Conservation (phyloP, 2,113 vertebrate species). For the Carollia perspicillata region DNA sequence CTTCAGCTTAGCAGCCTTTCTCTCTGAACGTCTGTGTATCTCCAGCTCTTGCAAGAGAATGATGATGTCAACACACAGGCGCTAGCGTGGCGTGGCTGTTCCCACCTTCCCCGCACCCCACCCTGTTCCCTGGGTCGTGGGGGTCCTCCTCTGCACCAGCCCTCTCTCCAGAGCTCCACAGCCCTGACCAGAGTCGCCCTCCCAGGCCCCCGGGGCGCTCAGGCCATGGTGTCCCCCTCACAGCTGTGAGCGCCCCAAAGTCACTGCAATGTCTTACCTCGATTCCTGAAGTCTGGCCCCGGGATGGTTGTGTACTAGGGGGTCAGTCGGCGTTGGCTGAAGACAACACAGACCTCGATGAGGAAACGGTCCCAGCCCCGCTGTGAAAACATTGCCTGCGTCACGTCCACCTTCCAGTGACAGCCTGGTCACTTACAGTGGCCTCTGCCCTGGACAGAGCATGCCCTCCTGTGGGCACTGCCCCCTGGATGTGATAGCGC, state of each 20-base stretch:
- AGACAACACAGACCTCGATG: neutral
- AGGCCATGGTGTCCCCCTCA: neutral
- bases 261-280: neutral
- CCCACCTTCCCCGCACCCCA: accelerated
- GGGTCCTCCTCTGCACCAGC: neutral
- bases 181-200: accelerated
- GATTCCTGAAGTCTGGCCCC: neutral
- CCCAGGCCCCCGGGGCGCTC: accelerated
- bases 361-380: neutral
- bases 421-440: neutral
- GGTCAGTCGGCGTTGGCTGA: too few relatives aligned
- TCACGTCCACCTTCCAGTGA: neutral
- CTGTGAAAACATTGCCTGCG: neutral
- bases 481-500: neutral
- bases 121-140: accelerated
- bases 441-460: neutral
- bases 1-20: neutral
- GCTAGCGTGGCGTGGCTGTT: accelerated
- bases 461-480: accelerated
- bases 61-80: neutral
- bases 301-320: neutral
- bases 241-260: neutral
- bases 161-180: neutral
- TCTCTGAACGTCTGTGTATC: neutral
- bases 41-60: neutral